Evolutionary conservation across 2,888 invertebrate genomes (phyloP).

Genomic region (Monopis laevigella): DNA sequence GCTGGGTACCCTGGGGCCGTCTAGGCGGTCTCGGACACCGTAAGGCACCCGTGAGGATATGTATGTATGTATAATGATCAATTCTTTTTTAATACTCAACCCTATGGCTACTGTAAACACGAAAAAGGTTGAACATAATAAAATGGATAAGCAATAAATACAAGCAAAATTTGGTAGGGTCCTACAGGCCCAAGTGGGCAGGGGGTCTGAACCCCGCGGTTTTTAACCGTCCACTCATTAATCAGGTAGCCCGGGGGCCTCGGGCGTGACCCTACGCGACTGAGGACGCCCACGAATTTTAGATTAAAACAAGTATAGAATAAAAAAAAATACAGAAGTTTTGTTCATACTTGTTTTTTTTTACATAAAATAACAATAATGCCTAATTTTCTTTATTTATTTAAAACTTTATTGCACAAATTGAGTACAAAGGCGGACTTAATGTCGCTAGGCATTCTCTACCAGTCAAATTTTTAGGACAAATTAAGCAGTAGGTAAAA

Average conservation of each 20-base stretch:
- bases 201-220: slow-evolving; percentile 26
- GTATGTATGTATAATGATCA: no score
- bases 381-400: no score
- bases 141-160: slow-evolving; percentile 47
- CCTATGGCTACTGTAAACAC: slow-evolving; percentile 24
- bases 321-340: no score
- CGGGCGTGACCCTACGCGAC: slow-evolving; percentile 6
- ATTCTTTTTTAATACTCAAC: no score
- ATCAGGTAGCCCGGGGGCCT: slow-evolving; percentile 28
- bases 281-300: slow-evolving; percentile 6
- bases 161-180: slow-evolving; percentile 20
- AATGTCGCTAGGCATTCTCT: no score
- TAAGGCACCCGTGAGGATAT: no score
- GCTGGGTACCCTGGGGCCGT: no score
- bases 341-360: not conserved
- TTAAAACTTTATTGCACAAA: no score
- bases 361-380: not conserved
- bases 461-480: no score
- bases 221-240: slow-evolving; percentile 34
- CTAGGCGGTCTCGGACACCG: no score
- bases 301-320: not conserved
- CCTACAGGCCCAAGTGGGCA: slow-evolving; percentile 29
- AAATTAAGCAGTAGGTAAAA: no score
- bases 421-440: no score
- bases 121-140: slow-evolving; percentile 36